These are phyloP conservation scores for Tetrax tetrax DNA, from an alignment of 2,113 vertebrate genomes.

Conservation along the genomic window DNA sequence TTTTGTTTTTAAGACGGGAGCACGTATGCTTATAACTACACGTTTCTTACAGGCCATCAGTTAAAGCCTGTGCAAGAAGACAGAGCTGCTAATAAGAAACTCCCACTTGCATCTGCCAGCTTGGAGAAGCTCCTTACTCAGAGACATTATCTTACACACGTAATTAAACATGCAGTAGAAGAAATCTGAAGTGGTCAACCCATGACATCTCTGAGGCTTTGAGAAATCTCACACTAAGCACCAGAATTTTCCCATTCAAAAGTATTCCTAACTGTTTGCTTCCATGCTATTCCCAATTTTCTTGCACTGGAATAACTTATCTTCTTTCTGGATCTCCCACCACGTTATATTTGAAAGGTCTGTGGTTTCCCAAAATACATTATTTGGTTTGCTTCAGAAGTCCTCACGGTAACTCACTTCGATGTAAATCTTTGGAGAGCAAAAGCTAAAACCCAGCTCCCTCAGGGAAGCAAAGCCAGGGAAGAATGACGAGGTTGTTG, in stretches of 20 bases:
- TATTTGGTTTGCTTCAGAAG: not conserved
- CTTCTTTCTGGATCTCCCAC: not conserved
- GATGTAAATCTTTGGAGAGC: not conserved
- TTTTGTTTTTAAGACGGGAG: conserved; percentile 30
- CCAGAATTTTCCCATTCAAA: not conserved
- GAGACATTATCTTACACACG: not conserved
- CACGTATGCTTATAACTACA: conserved; percentile 9
- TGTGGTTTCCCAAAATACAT: conserved; percentile 8
- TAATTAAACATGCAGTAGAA: not conserved
- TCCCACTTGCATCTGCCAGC: conserved; percentile 48
- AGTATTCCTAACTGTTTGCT: not conserved
- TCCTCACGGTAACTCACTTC: not conserved
- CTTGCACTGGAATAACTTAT: not conserved
- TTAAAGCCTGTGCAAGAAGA: conserved; percentile 9
- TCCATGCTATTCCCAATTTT: not conserved
- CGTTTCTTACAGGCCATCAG: conserved; percentile 34
- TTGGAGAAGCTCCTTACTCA: conserved; percentile 29
- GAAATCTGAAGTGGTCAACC: not conserved
- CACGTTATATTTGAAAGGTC: not conserved
- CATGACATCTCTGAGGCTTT: not conserved
- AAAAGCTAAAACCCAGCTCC: not conserved
- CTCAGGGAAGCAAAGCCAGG: not conserved
- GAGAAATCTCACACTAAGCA: not conserved
- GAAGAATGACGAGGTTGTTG: not conserved
- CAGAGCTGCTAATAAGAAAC: conserved; percentile 51